Percentiles rank a stretch among this genome's conserved stretches.
phyloP scores from a whole-genome alignment of 2,113 vertebrate genomes.

The Ibidorhyncha struthersii region DNA sequence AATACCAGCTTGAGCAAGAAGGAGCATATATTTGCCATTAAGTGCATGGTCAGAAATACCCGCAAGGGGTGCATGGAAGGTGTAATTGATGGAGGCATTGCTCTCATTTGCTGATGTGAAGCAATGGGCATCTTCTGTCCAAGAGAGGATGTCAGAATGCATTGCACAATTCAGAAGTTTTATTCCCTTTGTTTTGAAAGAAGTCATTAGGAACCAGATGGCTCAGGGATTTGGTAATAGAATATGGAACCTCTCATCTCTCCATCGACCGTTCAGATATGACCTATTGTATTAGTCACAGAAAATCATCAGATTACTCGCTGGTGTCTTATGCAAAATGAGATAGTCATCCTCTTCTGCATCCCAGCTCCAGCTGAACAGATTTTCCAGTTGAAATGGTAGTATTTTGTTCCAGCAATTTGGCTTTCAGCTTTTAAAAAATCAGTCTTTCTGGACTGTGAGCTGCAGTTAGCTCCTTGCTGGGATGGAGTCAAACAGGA shows the following conservation, averaged over 20 bases:
- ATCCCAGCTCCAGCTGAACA: neutral
- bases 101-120: slow-evolving; percentile 7
- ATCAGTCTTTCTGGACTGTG: neutral
- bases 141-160: slow-evolving; percentile 22
- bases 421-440: neutral
- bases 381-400: slow-evolving; percentile 17
- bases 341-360: neutral
- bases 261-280: slow-evolving; percentile 17
- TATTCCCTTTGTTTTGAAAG: slow-evolving; percentile 62
- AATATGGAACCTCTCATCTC: slow-evolving; percentile 39
- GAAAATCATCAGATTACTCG: slow-evolving; percentile 37
- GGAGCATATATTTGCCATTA: neutral
- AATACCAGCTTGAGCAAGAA: neutral
- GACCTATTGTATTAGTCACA: slow-evolving; percentile 51
- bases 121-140: slow-evolving; percentile 20
- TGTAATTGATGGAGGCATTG: neutral
- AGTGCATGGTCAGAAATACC: neutral
- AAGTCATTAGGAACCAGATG: slow-evolving; percentile 60
- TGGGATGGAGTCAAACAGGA: neutral
- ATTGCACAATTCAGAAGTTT: slow-evolving; percentile 46
- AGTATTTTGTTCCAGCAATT: neutral
- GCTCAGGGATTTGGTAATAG: slow-evolving; percentile 52
- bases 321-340: slow-evolving; percentile 25
- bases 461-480: neutral
- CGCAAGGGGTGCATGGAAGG: neutral